Base-by-base conservation (phyloP, 2,113 vertebrate species). In the Cynocephalus volans region DNA sequence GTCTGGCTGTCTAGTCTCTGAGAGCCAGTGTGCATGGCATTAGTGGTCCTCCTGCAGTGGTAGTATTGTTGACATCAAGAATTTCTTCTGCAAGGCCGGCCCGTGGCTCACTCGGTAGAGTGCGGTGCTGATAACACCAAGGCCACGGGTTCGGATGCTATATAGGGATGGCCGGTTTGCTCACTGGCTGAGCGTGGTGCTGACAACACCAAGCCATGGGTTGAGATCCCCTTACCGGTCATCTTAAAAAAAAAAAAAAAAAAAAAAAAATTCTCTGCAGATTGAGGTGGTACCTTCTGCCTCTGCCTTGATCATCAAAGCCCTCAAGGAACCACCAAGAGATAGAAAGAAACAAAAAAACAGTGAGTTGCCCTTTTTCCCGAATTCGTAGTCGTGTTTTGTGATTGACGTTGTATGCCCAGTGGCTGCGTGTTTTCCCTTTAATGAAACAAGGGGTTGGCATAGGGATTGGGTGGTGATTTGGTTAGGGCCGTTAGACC, bases 311-410 rank as follows among this genome's bases (percentile, higher is more conserved):
- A 99, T 99, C 97, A 99, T 99, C 99, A 99, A 99, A 97, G 99
- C 99, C 50, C 99, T 99, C 98, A 99, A 99, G 98, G 99, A 99
- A 98, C 99, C 99, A 0, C 99, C 99, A n/a, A 99, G 99, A 79
- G 99, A 99, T 98, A 99, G 99, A 96, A 99, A 99, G 99, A 99
- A 99, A 99, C 99, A 99, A 97, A 99, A 99, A 97, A 99, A 99
- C 99, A 99, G 99, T 99, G 94, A 99, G 99, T 99, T 9, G 0
- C n/a, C 41, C 3, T 0, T 31, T 18, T 60, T 6, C 31, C 3
- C 45, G 21, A 11, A 7, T 11, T 5, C 19, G 4, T 3, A 84
- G 17, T 14, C 5, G 14, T 82, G 94, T 11, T 2, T 67, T 12
- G 28, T 19, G 28, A 23, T 52, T 8, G 19, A 48, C 11, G 15